Percentiles rank a stretch among this genome's conserved stretches.
These are phyloP conservation scores for Arothron firmamentum DNA, from an alignment of 2,113 vertebrate genomes.

Conservation along the genomic window DNA sequence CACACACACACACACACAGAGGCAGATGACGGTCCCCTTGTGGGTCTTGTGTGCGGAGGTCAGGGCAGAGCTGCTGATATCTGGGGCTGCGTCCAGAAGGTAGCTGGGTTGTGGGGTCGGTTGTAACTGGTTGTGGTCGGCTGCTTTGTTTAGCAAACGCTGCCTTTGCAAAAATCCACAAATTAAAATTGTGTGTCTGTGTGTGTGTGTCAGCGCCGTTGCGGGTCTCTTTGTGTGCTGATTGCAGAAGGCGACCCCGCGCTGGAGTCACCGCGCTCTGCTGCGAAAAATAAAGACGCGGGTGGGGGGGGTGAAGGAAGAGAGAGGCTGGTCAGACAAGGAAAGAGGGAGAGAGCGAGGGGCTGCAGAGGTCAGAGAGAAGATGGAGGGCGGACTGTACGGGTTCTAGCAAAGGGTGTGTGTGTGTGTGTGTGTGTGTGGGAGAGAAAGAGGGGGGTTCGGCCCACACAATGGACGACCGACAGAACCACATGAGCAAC, in stretches of 20 bases:
- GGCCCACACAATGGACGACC: not conserved
- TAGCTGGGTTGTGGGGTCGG: conserved; percentile 67
- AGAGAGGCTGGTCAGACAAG: conserved; percentile 13
- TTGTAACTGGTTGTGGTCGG: conserved; percentile 66
- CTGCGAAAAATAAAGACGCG: not conserved
- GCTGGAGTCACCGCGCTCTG: conserved; percentile 1
- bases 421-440: conserved; percentile 20
- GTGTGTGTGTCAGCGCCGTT: conserved; percentile 16
- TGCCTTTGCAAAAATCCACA: conserved; percentile 64
- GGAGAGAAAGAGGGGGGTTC: conserved; percentile 2
- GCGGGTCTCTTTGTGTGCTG: conserved; percentile 10
- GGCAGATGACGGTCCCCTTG: not conserved
- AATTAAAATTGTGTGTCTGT: conserved; percentile 55
- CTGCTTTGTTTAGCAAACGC: conserved; percentile 56
- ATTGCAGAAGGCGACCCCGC: conserved; percentile 9
- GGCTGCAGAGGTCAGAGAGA: conserved; percentile 35
- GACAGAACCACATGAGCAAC: not conserved
- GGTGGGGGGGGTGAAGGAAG: conserved; percentile 6
- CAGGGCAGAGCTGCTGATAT: conserved; percentile 50
- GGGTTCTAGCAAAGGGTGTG: conserved; percentile 21
- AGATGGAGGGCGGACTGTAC: conserved; percentile 13
- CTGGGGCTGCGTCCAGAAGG: conserved; percentile 60
- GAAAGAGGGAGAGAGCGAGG: conserved; percentile 12
- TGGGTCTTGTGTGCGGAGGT: conserved; percentile 33
- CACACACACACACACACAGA: conserved; percentile 21